Percentiles rank a stretch among this genome's conserved stretches.
Evolutionary conservation across 2,797 vertebrate genomes (phyloP).

Genomic region (Lepidocolaptes lacrymiger): DNA sequence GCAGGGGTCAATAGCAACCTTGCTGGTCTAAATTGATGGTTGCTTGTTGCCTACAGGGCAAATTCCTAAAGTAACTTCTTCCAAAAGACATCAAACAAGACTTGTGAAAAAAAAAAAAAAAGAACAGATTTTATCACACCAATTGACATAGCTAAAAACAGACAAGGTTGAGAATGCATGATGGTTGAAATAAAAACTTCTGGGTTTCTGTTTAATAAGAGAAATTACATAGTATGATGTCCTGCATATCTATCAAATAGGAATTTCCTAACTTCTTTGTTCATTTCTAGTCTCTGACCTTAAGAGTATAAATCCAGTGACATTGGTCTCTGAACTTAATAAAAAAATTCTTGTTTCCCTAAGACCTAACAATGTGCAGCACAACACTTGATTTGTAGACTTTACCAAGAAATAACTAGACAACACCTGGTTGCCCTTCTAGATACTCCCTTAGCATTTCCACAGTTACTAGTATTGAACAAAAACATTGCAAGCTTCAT

Average conservation of each 20-base stretch:
- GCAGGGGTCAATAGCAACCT: neutral
- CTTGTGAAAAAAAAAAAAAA: neutral
- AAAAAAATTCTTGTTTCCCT: neutral
- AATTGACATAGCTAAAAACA: neutral
- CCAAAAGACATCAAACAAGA: neutral
- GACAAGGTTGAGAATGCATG: neutral
- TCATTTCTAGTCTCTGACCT: neutral
- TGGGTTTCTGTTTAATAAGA: neutral
- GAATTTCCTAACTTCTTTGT: neutral
- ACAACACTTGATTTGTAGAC: neutral
- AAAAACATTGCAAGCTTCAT: neutral
- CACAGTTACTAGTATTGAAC: neutral
- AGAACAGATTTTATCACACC: neutral
- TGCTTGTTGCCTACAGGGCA: neutral
- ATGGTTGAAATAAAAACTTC: neutral
- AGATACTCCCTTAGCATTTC: neutral
- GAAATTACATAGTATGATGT: neutral
- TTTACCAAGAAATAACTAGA: neutral
- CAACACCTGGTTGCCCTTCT: neutral
- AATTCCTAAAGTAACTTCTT: neutral
- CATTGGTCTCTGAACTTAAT: neutral
- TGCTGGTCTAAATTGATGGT: neutral
- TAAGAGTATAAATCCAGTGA: neutral
- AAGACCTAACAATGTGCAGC: neutral
- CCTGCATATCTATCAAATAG: neutral